Evolutionary conservation across 2,113 vertebrate genomes (phyloP).

Genomic region (Myxocyprinus asiaticus): DNA sequence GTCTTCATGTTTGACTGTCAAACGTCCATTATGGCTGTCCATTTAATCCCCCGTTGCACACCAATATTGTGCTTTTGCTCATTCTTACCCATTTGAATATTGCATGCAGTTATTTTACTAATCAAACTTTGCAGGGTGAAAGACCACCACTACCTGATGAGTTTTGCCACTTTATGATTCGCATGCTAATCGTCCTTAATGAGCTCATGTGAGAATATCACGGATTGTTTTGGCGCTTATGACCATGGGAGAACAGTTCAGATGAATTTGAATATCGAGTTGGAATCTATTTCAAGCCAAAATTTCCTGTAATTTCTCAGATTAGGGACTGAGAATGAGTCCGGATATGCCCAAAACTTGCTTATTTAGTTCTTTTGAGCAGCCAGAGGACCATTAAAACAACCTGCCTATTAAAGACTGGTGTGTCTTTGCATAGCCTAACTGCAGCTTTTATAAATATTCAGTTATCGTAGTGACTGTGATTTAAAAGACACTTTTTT

Average conservation of each 20-base stretch:
- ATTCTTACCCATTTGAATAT: slow-evolving; percentile 7
- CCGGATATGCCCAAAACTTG: not conserved
- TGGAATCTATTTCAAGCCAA: not conserved
- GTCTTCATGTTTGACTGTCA: not conserved
- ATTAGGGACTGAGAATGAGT: not conserved
- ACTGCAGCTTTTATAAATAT: not conserved
- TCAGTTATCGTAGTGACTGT: not conserved
- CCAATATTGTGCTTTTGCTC: no score
- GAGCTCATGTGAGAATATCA: slow-evolving; percentile 33
- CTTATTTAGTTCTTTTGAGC: not conserved
- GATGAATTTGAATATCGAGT: not conserved
- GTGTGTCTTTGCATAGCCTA: not conserved
- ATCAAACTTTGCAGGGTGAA: not conserved
- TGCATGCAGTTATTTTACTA: not conserved
- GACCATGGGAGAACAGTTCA: not conserved
- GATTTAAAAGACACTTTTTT: not conserved
- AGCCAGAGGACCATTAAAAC: not conserved
- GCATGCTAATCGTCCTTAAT: slow-evolving; percentile 29
- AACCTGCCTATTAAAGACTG: not conserved
- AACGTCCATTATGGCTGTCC: not conserved
- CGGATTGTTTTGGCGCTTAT: not conserved
- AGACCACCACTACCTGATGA: slow-evolving; percentile 15
- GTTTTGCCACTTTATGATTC: not conserved
- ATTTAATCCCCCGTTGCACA: slow-evolving; percentile 14
- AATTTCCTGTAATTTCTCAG: not conserved